Evolutionary conservation across 2,113 vertebrate species (phyloP).

Genomic region (Phaetusa simplex): DNA sequence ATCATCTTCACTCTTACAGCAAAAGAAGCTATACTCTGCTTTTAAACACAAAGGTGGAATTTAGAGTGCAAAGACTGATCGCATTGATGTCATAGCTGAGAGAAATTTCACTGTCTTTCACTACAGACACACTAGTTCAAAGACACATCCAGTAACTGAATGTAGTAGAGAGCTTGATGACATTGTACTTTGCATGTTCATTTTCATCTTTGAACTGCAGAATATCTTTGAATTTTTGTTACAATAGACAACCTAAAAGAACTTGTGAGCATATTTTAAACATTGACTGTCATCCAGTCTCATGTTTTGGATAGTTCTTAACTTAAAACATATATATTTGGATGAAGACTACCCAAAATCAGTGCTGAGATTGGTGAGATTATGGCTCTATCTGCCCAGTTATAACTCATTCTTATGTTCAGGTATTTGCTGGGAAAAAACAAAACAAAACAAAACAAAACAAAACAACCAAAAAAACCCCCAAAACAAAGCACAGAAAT

Average conservation of each 20-base stretch:
- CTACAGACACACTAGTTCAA: neutral
- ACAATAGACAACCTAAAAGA: neutral
- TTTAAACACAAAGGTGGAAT: neutral
- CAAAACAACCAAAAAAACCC: too few relatives aligned
- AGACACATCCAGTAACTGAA: accelerated
- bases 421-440: neutral
- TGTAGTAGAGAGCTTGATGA: neutral
- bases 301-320: neutral
- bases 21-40: neutral
- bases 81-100: neutral
- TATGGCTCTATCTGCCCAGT: neutral
- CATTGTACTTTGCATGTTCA: neutral
- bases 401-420: neutral
- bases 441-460: too few relatives aligned
- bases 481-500: neutral
- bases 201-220: neutral
- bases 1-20: neutral
- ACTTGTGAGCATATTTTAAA: neutral
- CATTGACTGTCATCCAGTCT: neutral
- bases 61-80: neutral
- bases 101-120: neutral
- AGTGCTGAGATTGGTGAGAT: neutral
- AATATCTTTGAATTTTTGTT: neutral
- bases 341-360: neutral
- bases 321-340: neutral